Conservation (phyloP, 1,140 invertebrate species). For the Diorhabda elongata region DNA sequence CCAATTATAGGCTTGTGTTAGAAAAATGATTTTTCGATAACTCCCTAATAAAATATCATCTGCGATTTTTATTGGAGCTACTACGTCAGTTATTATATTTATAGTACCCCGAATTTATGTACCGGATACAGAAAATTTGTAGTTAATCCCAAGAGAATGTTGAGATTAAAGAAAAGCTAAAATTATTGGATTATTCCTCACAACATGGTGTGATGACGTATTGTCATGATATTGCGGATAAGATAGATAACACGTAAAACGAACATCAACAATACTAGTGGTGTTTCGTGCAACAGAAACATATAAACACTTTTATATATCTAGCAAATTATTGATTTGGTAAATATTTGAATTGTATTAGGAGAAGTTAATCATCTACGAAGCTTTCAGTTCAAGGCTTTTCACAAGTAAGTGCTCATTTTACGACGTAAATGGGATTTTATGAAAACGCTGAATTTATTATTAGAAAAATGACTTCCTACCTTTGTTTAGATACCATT, state of each 20-base stretch:
- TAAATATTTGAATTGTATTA: conserved; percentile 23
- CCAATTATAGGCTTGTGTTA: too few species aligned
- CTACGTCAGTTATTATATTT: too few species aligned
- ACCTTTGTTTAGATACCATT: neutral
- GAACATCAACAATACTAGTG: neutral
- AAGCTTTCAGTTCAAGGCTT: conserved; percentile 13
- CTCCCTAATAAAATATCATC: too few species aligned
- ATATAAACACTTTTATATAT: conserved; percentile 6
- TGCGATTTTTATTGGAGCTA: too few species aligned
- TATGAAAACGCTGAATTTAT: neutral
- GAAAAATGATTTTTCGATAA: too few species aligned
- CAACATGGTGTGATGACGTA: too few species aligned
- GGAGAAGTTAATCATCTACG: conserved; percentile 22
- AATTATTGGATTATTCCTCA: too few species aligned
- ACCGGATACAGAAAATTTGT: too few species aligned
- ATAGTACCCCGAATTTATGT: too few species aligned
- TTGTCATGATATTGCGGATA: neutral
- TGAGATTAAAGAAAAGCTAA: too few species aligned
- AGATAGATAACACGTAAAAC: neutral
- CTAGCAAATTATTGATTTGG: conserved; percentile 17
- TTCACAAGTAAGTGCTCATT: neutral
- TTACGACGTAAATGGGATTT: conserved; percentile 1
- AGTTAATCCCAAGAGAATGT: too few species aligned
- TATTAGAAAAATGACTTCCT: neutral
- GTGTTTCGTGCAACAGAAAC: neutral